Conservation (phyloP, 2,797 vertebrate genomes). For the Thaleichthys pacificus region DNA sequence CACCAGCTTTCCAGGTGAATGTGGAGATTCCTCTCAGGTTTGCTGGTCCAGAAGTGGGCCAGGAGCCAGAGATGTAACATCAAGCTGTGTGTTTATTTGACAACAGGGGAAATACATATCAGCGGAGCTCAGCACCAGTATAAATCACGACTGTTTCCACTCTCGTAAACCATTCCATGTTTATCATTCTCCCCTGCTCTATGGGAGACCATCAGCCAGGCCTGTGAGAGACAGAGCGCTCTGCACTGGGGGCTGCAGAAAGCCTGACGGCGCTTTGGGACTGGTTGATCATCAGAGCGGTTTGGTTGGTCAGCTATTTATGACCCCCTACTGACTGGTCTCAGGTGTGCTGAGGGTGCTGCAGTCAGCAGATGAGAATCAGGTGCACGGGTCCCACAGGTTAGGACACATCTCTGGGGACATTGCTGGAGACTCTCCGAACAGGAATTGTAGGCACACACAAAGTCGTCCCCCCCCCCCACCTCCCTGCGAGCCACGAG, state of each 20-base stretch:
- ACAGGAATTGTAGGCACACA: neutral
- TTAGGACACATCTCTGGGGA: neutral
- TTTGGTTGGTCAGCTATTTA: neutral
- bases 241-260: no score
- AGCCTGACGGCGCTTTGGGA: no score
- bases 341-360: no score
- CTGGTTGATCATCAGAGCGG: no score
- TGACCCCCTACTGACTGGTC: no score
- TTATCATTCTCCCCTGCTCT: slow-evolving; percentile 29
- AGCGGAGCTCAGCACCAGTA: slow-evolving; percentile 32
- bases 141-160: slow-evolving; percentile 47
- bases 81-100: slow-evolving; percentile 3
- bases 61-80: neutral
- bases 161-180: slow-evolving; percentile 27
- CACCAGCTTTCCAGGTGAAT: no score
- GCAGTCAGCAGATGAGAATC: no score
- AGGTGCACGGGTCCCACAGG: neutral
- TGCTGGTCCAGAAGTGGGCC: neutral
- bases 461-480: neutral
- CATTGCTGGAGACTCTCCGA: no score
- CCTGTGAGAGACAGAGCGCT: slow-evolving; percentile 9
- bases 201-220: slow-evolving; percentile 17
- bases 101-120: slow-evolving; percentile 6
- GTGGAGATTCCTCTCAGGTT: neutral
- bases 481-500: neutral